phyloP scores from a whole-genome alignment of 2,888 invertebrate species.

The Lypha dubia region DNA sequence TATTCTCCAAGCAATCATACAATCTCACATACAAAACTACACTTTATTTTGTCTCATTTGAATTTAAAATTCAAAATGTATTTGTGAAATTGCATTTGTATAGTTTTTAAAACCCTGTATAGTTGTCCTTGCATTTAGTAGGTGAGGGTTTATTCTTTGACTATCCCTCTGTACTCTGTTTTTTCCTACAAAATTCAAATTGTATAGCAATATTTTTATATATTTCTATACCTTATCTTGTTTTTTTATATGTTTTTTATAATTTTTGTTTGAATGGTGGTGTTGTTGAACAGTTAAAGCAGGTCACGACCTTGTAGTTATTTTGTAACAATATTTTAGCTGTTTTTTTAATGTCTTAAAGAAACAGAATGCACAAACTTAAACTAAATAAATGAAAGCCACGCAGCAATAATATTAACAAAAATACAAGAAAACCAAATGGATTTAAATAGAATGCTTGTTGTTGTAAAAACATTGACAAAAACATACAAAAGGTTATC shows the following conservation, averaged over 20 bases:
- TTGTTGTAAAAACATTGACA: background rate
- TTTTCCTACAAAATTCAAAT: conserved; percentile 27
- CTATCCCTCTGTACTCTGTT: background rate
- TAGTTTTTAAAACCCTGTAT: background rate
- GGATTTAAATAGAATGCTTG: conserved; percentile 11
- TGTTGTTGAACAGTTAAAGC: conserved; percentile 68
- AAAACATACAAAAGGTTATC: background rate
- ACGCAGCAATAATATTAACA: conserved; percentile 48
- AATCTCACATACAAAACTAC: background rate
- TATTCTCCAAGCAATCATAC: background rate
- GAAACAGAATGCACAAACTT: background rate
- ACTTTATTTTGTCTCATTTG: background rate
- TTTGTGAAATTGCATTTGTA: background rate
- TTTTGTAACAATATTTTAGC: conserved; percentile 62
- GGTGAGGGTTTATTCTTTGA: conserved; percentile 65
- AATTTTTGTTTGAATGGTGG: conserved; percentile 44
- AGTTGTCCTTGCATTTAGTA: conserved; percentile 68
- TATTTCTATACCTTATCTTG: background rate
- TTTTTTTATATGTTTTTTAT: background rate
- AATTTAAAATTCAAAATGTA: conserved; percentile 9
- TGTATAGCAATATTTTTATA: conserved; percentile 27
- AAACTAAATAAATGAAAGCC: conserved; percentile 44
- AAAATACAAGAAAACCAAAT: conserved; percentile 9
- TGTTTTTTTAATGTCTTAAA: conserved; percentile 39
- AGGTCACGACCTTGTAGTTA: conserved; percentile 67